Evolutionary conservation across 1,140 invertebrate species (phyloP).

Genomic region (Ceratosolen fusciceps): DNA sequence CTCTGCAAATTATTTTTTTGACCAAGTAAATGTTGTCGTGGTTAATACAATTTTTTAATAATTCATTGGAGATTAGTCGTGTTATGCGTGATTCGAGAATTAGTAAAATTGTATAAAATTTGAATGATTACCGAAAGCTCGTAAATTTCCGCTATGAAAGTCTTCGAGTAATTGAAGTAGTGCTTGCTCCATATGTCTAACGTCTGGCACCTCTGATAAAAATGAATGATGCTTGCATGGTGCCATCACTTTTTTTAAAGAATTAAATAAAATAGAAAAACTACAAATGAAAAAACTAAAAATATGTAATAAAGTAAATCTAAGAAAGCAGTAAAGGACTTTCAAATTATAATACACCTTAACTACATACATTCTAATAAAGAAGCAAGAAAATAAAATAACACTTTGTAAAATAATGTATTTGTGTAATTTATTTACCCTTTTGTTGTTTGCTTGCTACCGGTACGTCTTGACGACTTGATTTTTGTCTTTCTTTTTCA

Average conservation of each 20-base stretch:
- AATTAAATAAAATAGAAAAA: conserved; percentile 54
- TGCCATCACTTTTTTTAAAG: conserved; percentile 53
- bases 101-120: background rate
- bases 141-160: conserved; percentile 94
- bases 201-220: conserved; percentile 94
- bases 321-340: no score
- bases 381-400: background rate
- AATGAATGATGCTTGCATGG: conserved; percentile 85
- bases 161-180: conserved; percentile 90
- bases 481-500: conserved; percentile 72
- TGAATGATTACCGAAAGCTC: conserved; percentile 83
- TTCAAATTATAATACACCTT: no score
- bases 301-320: conserved; percentile 56
- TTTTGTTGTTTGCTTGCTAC: conserved; percentile 70
- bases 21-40: no score
- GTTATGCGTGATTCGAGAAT: no score
- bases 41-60: no score
- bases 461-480: conserved; percentile 64
- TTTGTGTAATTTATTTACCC: conserved; percentile 62
- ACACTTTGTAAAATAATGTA: background rate
- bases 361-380: no score
- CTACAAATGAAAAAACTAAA: conserved; percentile 53
- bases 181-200: conserved; percentile 93
- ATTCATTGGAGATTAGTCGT: no score
- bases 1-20: no score